Evolutionary conservation across 2,797 vertebrate genomes (phyloP), one percentile per base, ranked within the genome.

Genomic region (Morelia viridis): DNA sequence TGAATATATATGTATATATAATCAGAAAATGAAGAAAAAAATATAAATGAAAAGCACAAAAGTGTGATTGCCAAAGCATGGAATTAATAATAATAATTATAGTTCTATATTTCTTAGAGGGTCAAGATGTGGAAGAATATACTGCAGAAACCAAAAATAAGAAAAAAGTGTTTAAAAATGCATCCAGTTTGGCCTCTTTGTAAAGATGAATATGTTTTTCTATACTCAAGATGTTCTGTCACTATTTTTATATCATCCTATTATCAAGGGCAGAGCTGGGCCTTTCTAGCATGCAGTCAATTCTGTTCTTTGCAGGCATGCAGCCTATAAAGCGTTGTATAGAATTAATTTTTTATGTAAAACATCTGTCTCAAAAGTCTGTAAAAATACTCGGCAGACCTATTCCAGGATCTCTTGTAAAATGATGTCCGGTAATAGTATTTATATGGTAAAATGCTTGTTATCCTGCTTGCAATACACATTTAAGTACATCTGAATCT

Each of bases 271-370:
- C 64, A 91, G 64, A 91, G 4, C 28, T 65, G 50, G 7, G 4
- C 35, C 15, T 41, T n/a, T 71, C 64, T n/a, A 76, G 64, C 50
- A 57, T 41, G 22, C 46, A 65, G n/a, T 61, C 50, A 85, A 35
- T 65, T 91, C 61, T 56, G 28, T 22, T 10, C 68, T 46, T 50
- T 31, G 64, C 50, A 53, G 50, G 17, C 50, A 53, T 53, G 50
- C 50, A 53, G 8, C 50, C 50, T 28, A 65, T 61, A 56, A 90
- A 85, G 17, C 3, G 24, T 46, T 84, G 4, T 85, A 83, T 85
- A 26, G 89, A 85, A 90, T 85, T 90, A 85, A 31, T 90, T 90
- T 60, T 85, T 85, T 85, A 91, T 85, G 83, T 85, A 35, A 62
- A 85, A 56, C 46, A 65, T 65, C 50, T 91, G 60, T 85, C 22